These are phyloP conservation scores for Rafetus swinhoei DNA, from an alignment of 2,113 vertebrate species.

Conservation along the genomic window DNA sequence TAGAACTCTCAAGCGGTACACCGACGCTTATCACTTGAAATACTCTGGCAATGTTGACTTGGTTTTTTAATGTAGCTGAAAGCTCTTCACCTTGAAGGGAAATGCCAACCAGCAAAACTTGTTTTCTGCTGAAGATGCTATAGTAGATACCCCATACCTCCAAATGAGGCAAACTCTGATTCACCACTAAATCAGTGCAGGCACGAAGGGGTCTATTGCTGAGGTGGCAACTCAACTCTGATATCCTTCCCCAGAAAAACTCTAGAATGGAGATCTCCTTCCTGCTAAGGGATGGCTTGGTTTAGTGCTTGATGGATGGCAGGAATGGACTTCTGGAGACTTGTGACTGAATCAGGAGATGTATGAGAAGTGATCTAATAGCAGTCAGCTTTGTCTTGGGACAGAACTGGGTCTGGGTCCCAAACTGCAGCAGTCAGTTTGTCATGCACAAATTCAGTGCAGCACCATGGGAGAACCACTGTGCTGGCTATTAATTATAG, in stretches of 20 bases:
- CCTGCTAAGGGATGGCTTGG: background rate
- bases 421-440: too few relatives aligned
- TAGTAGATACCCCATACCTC: background rate
- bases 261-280: background rate
- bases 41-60: constrained; percentile 51
- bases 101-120: constrained; percentile 11
- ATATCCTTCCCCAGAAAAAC: background rate
- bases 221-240: rapidly evolving
- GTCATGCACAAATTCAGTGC: too few relatives aligned
- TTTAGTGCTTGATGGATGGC: background rate
- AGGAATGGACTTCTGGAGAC: background rate
- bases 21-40: constrained; percentile 54
- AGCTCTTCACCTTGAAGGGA: background rate
- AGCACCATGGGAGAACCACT: too few relatives aligned
- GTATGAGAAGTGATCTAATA: background rate
- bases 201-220: background rate
- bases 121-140: background rate
- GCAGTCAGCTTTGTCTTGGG: background rate
- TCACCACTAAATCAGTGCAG: background rate
- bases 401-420: too few relatives aligned
- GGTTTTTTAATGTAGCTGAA: background rate
- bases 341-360: background rate
- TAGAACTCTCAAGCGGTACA: constrained; percentile 50
- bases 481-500: too few relatives aligned
- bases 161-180: too few relatives aligned